Evolutionary conservation across 1,140 invertebrate genomes (phyloP).

Genomic region (Doryteuthis pealeii): DNA sequence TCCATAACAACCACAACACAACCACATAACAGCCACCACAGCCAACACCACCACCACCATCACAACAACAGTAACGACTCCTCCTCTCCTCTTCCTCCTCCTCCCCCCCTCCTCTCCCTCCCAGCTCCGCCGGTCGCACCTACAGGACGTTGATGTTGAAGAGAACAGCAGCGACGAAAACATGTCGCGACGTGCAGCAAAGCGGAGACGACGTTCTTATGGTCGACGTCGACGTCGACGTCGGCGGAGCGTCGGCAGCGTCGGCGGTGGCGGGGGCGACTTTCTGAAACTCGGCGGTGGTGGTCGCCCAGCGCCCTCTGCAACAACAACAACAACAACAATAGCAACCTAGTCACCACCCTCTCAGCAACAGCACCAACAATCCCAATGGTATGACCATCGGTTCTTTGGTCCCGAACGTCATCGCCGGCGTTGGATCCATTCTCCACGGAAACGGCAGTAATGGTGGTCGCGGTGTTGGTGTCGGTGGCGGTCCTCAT

Average conservation of each 20-base stretch:
- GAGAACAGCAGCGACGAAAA: conserved; percentile 12
- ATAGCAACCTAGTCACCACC: conserved; percentile 15
- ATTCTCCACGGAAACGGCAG: too few relatives aligned
- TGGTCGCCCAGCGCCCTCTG: background rate
- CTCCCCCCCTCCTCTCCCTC: too few relatives aligned
- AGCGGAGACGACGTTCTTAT: conserved; percentile 9
- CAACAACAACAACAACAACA: conserved; percentile 5
- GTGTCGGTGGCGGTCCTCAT: too few relatives aligned
- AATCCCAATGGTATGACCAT: too few relatives aligned
- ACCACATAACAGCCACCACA: too few relatives aligned
- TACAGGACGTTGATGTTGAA: background rate
- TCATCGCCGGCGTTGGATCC: background rate
- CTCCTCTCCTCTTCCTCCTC: too few relatives aligned
- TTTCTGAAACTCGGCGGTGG: conserved; percentile 18
- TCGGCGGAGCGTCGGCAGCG: background rate
- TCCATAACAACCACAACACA: too few relatives aligned
- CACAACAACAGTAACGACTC: too few relatives aligned
- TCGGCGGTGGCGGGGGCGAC: conserved; percentile 5
- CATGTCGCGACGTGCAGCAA: background rate
- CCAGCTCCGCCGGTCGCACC: background rate
- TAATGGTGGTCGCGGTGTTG: conserved; percentile 11
- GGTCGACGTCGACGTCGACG: background rate
- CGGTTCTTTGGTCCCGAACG: too few relatives aligned
- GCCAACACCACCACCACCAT: too few relatives aligned
- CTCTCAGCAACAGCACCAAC: too few relatives aligned